Evolutionary conservation across 2,113 vertebrate species (phyloP).

Genomic region (Elachura formosa): DNA sequence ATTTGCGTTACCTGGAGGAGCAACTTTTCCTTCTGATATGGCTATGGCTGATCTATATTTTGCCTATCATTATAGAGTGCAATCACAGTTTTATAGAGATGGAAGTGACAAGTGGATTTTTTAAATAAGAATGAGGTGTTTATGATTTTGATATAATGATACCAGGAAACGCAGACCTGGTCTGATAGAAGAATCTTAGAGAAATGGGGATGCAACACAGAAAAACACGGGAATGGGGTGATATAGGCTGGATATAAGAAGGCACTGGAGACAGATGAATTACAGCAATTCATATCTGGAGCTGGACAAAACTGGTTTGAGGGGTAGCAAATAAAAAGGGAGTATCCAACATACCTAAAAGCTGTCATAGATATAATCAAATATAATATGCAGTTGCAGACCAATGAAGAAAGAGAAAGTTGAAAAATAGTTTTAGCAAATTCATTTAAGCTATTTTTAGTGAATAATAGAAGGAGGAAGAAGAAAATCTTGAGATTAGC

Average conservation of each 20-base stretch:
- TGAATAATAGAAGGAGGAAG: not conserved
- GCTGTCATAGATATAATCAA: not conserved
- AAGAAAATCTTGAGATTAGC: not conserved
- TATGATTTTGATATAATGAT: not conserved
- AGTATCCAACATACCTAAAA: not conserved
- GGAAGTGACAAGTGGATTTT: not conserved
- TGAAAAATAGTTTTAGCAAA: not conserved
- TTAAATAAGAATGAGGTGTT: not conserved
- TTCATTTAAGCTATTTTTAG: not conserved
- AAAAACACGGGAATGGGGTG: not conserved
- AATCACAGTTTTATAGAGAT: not conserved
- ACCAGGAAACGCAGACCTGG: not conserved
- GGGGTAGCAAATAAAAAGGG: not conserved
- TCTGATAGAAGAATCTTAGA: not conserved
- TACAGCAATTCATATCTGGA: not conserved
- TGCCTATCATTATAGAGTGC: not conserved
- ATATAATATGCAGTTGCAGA: not conserved
- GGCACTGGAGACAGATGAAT: not conserved
- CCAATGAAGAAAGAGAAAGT: not conserved
- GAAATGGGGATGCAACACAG: not conserved
- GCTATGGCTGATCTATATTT: not conserved
- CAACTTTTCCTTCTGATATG: not conserved
- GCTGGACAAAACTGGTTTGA: not conserved
- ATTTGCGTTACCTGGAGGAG: not conserved
- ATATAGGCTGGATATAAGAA: not conserved